Percentiles rank a stretch among this genome's conserved stretches.
phyloP scores from a whole-genome alignment of 2,113 vertebrate genomes.

The Sylvia atricapilla region DNA sequence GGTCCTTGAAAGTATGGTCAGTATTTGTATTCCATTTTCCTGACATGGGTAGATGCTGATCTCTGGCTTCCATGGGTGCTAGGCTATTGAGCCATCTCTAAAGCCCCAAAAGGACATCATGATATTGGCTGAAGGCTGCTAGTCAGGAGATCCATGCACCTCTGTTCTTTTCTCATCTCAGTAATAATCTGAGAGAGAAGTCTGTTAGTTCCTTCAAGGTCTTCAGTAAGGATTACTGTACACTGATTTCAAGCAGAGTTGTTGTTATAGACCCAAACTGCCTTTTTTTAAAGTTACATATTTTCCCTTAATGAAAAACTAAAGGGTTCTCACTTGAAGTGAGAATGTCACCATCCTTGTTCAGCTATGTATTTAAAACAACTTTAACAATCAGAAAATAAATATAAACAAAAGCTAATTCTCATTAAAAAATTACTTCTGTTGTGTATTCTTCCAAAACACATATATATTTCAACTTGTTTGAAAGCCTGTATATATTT shows the following conservation, averaged over 20 bases:
- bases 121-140: neutral
- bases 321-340: neutral
- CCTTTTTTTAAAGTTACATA: neutral
- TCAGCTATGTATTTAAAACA: neutral
- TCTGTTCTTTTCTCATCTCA: neutral
- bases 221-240: neutral
- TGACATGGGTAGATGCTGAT: neutral
- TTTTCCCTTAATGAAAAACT: neutral
- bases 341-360: neutral
- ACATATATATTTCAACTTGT: neutral
- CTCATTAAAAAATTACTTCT: neutral
- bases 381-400: neutral
- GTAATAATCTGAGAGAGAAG: neutral
- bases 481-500: neutral
- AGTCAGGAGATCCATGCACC: neutral
- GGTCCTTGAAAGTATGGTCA: neutral
- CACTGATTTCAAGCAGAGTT: neutral
- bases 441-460: neutral
- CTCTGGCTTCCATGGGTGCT: neutral
- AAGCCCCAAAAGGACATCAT: neutral
- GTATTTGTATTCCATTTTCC: neutral
- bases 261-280: rapidly evolving
- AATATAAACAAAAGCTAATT: neutral
- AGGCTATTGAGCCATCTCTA: neutral
- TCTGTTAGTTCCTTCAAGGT: neutral